phyloP scores from a whole-genome alignment of 64 coral and sea anemone genomes.

The Pachyseris speciosa region DNA sequence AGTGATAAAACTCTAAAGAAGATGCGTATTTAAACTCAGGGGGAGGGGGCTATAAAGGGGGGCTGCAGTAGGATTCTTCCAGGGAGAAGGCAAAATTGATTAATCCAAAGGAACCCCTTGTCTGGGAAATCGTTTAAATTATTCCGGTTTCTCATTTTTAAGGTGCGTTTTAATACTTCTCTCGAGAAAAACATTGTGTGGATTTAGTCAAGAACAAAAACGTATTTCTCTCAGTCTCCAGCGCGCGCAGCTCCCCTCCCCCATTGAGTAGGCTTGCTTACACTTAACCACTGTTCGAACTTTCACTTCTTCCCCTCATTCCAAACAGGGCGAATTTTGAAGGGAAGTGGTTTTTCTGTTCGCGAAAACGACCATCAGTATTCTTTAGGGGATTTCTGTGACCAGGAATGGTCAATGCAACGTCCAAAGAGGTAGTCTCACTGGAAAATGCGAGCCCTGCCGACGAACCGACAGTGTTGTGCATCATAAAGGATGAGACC shows the following conservation, averaged over 20 bases:
- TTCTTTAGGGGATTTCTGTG: conserved; percentile 11
- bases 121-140: too few relatives aligned
- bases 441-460: conserved; percentile 6
- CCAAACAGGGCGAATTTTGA: background rate
- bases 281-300: background rate
- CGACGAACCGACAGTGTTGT: conserved; percentile 58
- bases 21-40: background rate
- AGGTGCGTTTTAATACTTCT: too few relatives aligned
- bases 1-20: background rate
- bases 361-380: background rate
- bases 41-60: background rate
- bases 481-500: conserved; percentile 73
- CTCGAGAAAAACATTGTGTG: too few relatives aligned
- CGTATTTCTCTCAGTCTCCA: background rate
- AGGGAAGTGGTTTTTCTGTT: conserved; percentile 1
- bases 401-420: conserved; percentile 73
- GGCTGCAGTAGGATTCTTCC: background rate
- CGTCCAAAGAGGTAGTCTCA: conserved; percentile 48
- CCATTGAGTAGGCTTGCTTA: background rate
- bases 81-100: background rate
- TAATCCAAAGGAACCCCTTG: too few relatives aligned
- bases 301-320: background rate
- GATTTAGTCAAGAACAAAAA: too few relatives aligned
- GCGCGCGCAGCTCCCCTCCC: background rate
- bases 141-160: too few relatives aligned